phyloP scores from a whole-genome alignment of 1,140 invertebrate species.

The Polypedilum pembai region DNA sequence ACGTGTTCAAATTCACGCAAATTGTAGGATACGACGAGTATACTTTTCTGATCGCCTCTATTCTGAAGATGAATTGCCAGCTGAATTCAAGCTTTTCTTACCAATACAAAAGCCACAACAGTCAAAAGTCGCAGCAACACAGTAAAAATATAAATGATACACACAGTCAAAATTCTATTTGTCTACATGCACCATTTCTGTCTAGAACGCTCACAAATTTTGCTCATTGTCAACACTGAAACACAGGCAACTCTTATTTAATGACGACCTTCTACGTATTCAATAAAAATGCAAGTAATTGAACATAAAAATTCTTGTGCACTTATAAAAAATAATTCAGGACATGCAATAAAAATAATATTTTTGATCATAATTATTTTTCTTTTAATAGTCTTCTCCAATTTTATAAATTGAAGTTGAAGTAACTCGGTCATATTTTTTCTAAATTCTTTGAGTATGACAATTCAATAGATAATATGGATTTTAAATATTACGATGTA shows the following conservation, averaged over 20 bases:
- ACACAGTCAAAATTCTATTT: not conserved
- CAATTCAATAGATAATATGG: too few species aligned
- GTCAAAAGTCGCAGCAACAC: conserved; percentile 31
- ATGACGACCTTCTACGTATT: too few species aligned
- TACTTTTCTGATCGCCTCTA: conserved; percentile 99
- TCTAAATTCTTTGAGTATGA: too few species aligned
- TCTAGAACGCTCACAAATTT: not conserved
- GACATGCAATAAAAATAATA: not conserved
- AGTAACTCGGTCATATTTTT: too few species aligned
- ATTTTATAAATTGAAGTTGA: too few species aligned
- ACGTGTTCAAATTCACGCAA: conserved; percentile 96
- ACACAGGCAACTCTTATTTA: too few species aligned
- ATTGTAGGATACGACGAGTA: conserved; percentile 94
- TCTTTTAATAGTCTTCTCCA: too few species aligned
- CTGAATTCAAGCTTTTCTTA: conserved; percentile 97
- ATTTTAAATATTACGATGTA: not conserved
- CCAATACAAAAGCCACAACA: conserved; percentile 66
- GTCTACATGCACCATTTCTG: not conserved
- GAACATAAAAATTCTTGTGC: not conserved
- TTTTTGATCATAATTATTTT: not conserved
- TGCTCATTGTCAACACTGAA: not conserved
- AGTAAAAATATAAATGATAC: not conserved
- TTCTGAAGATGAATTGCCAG: conserved; percentile 97
- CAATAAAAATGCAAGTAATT: too few species aligned
- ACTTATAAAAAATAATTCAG: not conserved